Percentiles rank a stretch among this genome's conserved stretches.
Evolutionary conservation across 2,888 invertebrate genomes (phyloP).

Genomic region (Strigamia maritima): DNA sequence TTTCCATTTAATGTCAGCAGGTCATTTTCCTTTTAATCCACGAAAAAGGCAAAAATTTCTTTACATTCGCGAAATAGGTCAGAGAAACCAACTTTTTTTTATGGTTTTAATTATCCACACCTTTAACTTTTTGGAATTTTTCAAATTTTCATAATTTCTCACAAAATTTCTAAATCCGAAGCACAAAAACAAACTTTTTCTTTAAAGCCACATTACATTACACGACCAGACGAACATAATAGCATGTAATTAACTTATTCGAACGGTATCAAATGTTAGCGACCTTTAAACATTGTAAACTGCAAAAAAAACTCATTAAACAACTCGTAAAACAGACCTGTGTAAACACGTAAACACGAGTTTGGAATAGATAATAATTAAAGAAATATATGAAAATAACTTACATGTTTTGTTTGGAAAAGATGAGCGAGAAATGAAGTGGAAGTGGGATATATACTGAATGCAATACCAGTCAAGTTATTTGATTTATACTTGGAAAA

Average conservation of each 20-base stretch:
- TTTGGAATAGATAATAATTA: too few species aligned
- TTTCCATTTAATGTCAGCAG: background rate
- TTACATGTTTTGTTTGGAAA: background rate
- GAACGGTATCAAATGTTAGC: background rate
- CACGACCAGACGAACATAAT: too few species aligned
- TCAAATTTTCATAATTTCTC: background rate
- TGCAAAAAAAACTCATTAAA: background rate
- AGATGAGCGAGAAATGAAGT: background rate
- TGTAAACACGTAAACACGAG: background rate
- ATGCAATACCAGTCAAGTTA: background rate
- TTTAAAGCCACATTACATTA: too few species aligned
- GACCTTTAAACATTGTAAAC: background rate
- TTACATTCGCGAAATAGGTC: background rate
- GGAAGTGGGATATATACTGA: too few species aligned
- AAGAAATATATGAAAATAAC: background rate
- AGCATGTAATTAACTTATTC: too few species aligned
- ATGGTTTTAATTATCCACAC: background rate
- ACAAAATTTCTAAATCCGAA: too few species aligned
- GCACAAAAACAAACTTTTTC: too few species aligned
- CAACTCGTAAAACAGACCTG: background rate
- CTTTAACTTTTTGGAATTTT: background rate
- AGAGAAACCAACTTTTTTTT: slow-evolving; percentile 6
- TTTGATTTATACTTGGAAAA: slow-evolving; percentile 26
- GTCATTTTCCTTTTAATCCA: background rate
- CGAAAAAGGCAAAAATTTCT: background rate